Evolutionary conservation across 2,888 invertebrate genomes (phyloP).

Genomic region (Pinctada fucata): DNA sequence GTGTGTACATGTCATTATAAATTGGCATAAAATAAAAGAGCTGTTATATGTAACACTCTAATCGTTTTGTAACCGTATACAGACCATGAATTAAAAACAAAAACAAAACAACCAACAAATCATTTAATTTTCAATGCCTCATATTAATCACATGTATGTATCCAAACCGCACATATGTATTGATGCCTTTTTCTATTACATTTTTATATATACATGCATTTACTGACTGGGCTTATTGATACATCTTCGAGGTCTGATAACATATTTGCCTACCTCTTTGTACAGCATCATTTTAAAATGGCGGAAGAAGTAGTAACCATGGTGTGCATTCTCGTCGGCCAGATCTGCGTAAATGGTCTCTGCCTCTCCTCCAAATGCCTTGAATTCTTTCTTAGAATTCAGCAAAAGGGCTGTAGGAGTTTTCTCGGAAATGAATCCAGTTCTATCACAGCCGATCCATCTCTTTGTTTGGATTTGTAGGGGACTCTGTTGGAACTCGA

Average conservation of each 20-base stretch:
- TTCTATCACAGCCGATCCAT: not conserved
- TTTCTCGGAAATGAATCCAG: not conserved
- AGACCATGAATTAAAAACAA: not conserved
- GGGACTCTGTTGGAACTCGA: constrained; percentile 7
- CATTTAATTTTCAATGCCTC: no score
- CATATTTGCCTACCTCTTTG: not conserved
- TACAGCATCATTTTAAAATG: constrained; percentile 23
- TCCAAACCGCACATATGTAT: no score
- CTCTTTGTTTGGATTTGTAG: constrained; percentile 9
- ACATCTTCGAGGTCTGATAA: no score
- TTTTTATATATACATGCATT: no score
- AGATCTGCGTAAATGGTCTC: constrained; percentile 10
- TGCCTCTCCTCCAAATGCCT: constrained; percentile 20
- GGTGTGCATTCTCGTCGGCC: constrained; percentile 20
- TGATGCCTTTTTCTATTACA: no score
- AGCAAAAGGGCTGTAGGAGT: constrained; percentile 6
- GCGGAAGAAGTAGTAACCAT: constrained; percentile 7
- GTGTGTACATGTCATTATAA: no score
- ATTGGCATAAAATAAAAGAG: no score
- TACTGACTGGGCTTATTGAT: no score
- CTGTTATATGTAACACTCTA: no score
- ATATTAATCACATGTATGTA: no score
- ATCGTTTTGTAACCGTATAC: not conserved
- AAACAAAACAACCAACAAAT: not conserved
- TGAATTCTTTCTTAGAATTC: constrained; percentile 11